A percentile compares a stretch with the other conserved stretches of the same genome.
Conservation (phyloP, 1,140 invertebrate genomes). For the Drosophila pseudoobscura region DNA sequence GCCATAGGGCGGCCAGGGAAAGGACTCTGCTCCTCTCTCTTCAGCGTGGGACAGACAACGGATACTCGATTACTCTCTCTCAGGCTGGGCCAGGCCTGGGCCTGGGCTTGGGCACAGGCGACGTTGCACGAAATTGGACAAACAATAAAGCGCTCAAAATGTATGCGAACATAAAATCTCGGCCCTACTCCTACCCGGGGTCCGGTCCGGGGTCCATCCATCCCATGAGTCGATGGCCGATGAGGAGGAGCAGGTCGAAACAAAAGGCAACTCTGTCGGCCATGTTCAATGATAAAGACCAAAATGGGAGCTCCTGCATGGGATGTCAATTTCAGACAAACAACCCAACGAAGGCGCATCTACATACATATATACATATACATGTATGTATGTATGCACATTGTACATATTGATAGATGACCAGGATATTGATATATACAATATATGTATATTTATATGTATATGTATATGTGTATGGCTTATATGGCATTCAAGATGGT, state of each 20-base stretch:
- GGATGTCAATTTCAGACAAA: slow-evolving; percentile 80
- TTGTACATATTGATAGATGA: slow-evolving; percentile 61
- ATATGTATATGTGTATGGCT: slow-evolving; percentile 21
- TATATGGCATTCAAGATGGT: slow-evolving; percentile 64
- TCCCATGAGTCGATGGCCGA: too few relatives aligned
- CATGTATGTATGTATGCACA: slow-evolving; percentile 16
- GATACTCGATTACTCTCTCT: slow-evolving; percentile 62
- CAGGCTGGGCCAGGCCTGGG: background rate
- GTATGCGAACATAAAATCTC: slow-evolving; percentile 76
- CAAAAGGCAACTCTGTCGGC: slow-evolving; percentile 60
- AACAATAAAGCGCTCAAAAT: slow-evolving; percentile 79
- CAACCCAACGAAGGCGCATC: slow-evolving; percentile 41
- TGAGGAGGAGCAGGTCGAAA: slow-evolving; percentile 43
- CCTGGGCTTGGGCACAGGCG: slow-evolving; percentile 12
- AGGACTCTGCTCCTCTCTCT: background rate
- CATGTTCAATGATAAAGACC: slow-evolving; percentile 17
- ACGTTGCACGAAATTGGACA: slow-evolving; percentile 73
- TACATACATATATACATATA: slow-evolving; percentile 26
- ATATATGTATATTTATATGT: slow-evolving; percentile 23
- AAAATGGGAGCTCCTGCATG: slow-evolving; percentile 23
- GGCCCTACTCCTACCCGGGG: slow-evolving; percentile 37
- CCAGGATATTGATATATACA: slow-evolving; percentile 49
- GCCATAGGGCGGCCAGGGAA: slow-evolving; percentile 1
- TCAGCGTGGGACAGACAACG: slow-evolving; percentile 37
- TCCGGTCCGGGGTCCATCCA: too few relatives aligned